Evolutionary conservation across 2,888 invertebrate genomes (phyloP).

Genomic region (Agrotis puta): DNA sequence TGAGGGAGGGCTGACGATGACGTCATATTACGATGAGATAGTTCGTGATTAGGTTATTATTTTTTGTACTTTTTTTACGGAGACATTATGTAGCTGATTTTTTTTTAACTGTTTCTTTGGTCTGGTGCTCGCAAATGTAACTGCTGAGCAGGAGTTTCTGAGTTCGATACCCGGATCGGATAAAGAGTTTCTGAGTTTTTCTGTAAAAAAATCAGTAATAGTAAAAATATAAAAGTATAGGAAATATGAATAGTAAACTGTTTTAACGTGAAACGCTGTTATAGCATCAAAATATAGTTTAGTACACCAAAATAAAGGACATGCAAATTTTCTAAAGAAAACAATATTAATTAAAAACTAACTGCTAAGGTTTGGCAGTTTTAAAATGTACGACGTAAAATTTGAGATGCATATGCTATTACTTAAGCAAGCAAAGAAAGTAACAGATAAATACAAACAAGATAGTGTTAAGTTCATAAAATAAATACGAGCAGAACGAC

Average conservation of each 20-base stretch:
- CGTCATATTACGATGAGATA: conserved; percentile 6
- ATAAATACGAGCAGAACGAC: conserved; percentile 42
- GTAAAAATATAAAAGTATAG: no score
- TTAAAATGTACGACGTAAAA: neutral
- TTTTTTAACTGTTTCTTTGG: no score
- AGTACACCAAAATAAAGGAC: no score
- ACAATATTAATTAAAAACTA: neutral
- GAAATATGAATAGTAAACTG: no score
- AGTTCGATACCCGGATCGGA: no score
- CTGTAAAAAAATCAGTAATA: no score
- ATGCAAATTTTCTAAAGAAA: no score
- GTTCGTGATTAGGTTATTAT: conserved; percentile 16
- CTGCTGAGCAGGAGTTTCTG: no score
- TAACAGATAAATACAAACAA: conserved; percentile 2
- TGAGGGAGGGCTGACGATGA: conserved; percentile 75
- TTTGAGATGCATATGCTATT: neutral
- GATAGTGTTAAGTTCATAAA: conserved; percentile 16
- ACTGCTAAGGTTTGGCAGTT: neutral
- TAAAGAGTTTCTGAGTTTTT: no score
- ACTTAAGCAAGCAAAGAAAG: neutral
- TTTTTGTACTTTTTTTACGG: neutral
- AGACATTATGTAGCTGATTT: neutral
- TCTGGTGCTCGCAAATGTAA: no score
- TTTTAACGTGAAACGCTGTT: no score
- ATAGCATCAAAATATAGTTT: no score